A percentile compares a stretch with the other conserved stretches of the same genome.
These are phyloP conservation scores for Chironomus riparius DNA, from an alignment of 2,888 invertebrate genomes.

Conservation along the genomic window DNA sequence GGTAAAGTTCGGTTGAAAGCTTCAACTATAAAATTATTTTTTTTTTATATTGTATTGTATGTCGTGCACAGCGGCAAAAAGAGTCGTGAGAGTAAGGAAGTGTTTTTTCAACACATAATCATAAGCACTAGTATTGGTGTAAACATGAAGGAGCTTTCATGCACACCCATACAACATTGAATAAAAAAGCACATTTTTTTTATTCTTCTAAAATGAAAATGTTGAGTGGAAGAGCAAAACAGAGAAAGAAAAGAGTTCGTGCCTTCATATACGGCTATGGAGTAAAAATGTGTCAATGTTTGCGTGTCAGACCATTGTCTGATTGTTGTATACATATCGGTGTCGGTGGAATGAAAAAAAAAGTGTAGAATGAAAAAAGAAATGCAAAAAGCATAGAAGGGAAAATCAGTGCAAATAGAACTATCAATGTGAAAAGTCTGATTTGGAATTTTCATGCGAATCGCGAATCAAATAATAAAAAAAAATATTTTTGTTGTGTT, in stretches of 20 bases:
- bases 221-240: not conserved
- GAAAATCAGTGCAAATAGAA: conserved; percentile 28
- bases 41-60: not conserved
- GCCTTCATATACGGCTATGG: not conserved
- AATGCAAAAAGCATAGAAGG: conserved; percentile 24
- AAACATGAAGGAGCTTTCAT: not conserved
- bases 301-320: not conserved
- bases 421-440: conserved; percentile 25
- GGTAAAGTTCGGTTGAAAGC: conserved; percentile 4
- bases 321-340: not conserved
- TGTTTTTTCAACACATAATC: too few species aligned
- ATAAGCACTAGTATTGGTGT: too few species aligned
- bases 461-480: not conserved
- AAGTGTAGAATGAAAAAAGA: not conserved
- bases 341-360: not conserved
- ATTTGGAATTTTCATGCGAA: not conserved
- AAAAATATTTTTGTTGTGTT: not conserved
- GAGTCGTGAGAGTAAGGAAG: not conserved
- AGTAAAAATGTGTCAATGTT: not conserved
- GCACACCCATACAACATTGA: not conserved
- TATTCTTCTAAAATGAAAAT: not conserved
- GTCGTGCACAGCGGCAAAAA: not conserved
- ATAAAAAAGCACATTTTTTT: not conserved
- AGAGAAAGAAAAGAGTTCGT: not conserved
- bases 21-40: not conserved